These are phyloP conservation scores for Hiodon tergisus DNA, from an alignment of 2,113 vertebrate species.

Conservation along the genomic window DNA sequence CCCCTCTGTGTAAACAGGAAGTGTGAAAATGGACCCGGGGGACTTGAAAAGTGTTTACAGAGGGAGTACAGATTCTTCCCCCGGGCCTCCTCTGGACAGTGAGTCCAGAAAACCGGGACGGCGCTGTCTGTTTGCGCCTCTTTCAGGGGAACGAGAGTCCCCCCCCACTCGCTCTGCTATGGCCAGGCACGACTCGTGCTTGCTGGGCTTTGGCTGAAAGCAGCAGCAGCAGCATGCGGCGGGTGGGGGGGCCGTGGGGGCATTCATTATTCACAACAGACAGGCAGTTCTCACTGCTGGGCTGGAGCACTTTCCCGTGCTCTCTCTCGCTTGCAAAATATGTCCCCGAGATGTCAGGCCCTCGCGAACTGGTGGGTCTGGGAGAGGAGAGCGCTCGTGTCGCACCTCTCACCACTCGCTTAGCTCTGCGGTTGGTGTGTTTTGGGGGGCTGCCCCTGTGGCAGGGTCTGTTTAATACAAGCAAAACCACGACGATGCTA, in stretches of 20 bases:
- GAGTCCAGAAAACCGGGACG: no score
- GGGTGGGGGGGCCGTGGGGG: background rate
- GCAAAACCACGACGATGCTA: no score
- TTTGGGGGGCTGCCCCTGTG: background rate
- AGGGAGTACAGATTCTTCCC: slow-evolving; percentile 46
- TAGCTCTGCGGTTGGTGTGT: background rate
- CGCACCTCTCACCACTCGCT: background rate
- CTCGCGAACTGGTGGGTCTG: background rate
- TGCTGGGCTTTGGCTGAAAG: background rate
- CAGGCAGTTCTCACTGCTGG: slow-evolving; percentile 4
- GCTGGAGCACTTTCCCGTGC: background rate
- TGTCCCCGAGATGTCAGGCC: background rate
- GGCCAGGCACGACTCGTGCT: background rate
- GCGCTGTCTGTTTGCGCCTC: no score
- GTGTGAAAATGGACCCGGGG: slow-evolving; percentile 40
- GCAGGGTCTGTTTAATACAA: no score
- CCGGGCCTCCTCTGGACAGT: background rate
- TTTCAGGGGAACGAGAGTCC: background rate
- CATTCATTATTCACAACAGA: slow-evolving; percentile 10
- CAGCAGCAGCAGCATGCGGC: background rate
- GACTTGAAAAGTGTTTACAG: slow-evolving; percentile 42
- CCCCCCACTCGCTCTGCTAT: background rate
- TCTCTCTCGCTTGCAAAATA: background rate
- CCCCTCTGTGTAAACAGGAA: slow-evolving; percentile 56
- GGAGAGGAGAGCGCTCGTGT: background rate